Evolutionary conservation across 2,113 vertebrate species (phyloP).

Genomic region (Vicugna pacos): DNA sequence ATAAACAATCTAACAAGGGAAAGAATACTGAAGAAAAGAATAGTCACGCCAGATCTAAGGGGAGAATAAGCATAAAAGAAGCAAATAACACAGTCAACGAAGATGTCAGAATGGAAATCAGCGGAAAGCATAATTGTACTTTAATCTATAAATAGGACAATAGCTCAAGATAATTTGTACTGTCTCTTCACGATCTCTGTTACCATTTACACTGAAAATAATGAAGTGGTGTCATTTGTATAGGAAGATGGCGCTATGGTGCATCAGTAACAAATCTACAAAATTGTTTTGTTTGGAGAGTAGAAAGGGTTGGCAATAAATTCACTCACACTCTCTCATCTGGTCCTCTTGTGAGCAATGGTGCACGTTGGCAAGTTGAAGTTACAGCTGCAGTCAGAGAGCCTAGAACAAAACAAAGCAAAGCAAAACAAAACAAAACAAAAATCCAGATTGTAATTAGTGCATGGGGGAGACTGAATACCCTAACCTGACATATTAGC

Average conservation of each 20-base stretch:
- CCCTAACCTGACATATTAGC: not conserved
- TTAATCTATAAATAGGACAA: slow-evolving; percentile 58
- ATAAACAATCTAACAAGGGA: slow-evolving; percentile 44
- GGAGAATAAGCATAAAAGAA: slow-evolving; percentile 46
- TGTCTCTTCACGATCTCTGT: not conserved
- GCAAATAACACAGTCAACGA: slow-evolving; percentile 45
- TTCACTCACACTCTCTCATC: not conserved
- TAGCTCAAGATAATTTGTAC: not conserved
- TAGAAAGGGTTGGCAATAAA: not conserved
- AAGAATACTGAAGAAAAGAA: slow-evolving; percentile 28
- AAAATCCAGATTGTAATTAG: slow-evolving; percentile 41
- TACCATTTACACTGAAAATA: not conserved
- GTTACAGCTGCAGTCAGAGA: slow-evolving; percentile 27
- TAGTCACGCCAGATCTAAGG: not conserved
- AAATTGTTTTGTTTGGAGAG: slow-evolving; percentile 43
- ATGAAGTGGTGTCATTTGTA: not conserved
- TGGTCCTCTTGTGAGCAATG: slow-evolving; percentile 28
- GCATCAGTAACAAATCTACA: not conserved
- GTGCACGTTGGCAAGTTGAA: slow-evolving; percentile 60
- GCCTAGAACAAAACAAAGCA: slow-evolving; percentile 58
- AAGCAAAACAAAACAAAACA: not conserved
- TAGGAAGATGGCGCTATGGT: not conserved
- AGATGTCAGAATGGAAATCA: slow-evolving; percentile 55
- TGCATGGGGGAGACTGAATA: not conserved
- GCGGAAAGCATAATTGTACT: slow-evolving; percentile 28